phyloP scores from a whole-genome alignment of 2,888 invertebrate species.

The Mystacides longicornis region DNA sequence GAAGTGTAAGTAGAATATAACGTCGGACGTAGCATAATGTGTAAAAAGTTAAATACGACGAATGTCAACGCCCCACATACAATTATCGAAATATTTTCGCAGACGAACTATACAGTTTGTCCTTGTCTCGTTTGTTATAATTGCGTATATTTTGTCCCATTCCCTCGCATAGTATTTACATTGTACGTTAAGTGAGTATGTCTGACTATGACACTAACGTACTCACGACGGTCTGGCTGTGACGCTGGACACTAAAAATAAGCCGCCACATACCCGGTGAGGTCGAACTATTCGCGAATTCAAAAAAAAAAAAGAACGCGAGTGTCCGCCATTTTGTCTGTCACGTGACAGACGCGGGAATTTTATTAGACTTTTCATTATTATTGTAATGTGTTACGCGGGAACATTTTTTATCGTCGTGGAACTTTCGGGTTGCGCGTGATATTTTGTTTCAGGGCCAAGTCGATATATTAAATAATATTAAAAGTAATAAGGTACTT shows the following conservation, averaged over 20 bases:
- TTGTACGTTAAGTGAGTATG: not conserved
- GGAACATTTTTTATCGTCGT: too few relatives aligned
- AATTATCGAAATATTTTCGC: not conserved
- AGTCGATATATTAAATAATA: too few relatives aligned
- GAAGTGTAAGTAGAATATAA: not conserved
- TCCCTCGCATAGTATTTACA: not conserved
- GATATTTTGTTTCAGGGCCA: too few relatives aligned
- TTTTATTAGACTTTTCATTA: slow-evolving; percentile 6
- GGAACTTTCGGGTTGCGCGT: too few relatives aligned
- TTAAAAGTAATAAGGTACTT: too few relatives aligned
- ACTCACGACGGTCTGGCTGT: not conserved
- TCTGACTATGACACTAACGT: not conserved
- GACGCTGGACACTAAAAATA: slow-evolving; percentile 2
- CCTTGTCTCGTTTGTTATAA: not conserved
- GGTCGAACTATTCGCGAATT: slow-evolving; percentile 15
- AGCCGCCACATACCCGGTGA: not conserved
- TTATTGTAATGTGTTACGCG: too few relatives aligned
- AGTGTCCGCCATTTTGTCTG: slow-evolving; percentile 12
- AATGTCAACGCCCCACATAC: not conserved
- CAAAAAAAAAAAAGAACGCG: slow-evolving; percentile 8
- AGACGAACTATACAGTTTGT: not conserved
- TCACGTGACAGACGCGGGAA: slow-evolving; percentile 13
- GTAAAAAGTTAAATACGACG: not conserved
- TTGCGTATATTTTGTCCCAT: not conserved
- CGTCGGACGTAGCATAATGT: not conserved